Percentiles rank a stretch among this genome's conserved stretches.
Evolutionary conservation across 2,888 invertebrate genomes (phyloP).

Genomic region (Empis stercorea): DNA sequence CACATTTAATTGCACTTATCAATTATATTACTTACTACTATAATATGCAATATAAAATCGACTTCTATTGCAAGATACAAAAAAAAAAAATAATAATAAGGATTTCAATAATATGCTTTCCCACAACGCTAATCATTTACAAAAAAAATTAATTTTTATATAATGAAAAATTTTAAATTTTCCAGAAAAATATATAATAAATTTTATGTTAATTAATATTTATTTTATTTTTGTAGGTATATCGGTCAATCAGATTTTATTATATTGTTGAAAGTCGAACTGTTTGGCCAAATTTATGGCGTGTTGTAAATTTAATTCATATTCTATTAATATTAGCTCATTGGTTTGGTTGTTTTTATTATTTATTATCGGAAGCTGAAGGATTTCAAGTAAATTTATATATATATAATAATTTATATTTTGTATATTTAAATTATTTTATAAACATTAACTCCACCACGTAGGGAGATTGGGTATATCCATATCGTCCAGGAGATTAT

Average conservation of each 20-base stretch:
- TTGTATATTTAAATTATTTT: not conserved
- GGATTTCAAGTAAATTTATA: conserved; percentile 55
- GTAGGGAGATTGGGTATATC: conserved; percentile 87
- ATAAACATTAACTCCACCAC: conserved; percentile 6
- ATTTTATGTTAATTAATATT: not conserved
- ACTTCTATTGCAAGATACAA: too few species aligned
- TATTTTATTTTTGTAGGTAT: conserved; percentile 46
- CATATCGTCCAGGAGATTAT: conserved; percentile 76
- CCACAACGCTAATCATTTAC: too few species aligned
- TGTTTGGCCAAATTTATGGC: conserved; percentile 91
- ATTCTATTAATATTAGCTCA: conserved; percentile 88
- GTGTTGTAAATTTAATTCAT: conserved; percentile 89
- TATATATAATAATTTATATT: conserved; percentile 8
- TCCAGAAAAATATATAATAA: too few species aligned
- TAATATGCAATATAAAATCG: too few species aligned
- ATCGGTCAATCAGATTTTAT: conserved; percentile 84
- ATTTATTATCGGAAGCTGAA: conserved; percentile 81
- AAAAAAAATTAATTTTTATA: too few species aligned
- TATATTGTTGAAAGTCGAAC: conserved; percentile 94
- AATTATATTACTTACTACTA: too few species aligned
- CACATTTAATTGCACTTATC: too few species aligned
- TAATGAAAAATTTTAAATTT: too few species aligned
- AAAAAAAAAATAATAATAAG: too few species aligned
- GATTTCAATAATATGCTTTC: too few species aligned
- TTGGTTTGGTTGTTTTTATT: conserved; percentile 98